These are phyloP conservation scores for Mesaphorura yosii DNA, from an alignment of 1,140 invertebrate species.

Conservation along the genomic window DNA sequence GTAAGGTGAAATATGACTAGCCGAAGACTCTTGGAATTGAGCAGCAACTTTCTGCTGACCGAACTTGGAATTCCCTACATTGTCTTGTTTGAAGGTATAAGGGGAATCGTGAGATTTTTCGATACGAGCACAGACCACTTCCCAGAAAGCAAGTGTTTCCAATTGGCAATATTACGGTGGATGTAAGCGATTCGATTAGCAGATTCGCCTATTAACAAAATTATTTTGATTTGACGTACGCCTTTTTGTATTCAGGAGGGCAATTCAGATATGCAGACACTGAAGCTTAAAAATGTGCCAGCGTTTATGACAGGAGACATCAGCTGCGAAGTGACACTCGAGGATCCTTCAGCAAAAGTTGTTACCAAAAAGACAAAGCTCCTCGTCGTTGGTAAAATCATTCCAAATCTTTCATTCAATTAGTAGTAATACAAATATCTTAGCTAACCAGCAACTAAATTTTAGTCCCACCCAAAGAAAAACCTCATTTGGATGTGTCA, in stretches of 20 bases:
- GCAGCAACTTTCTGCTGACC: too few species aligned
- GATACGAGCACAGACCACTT: too few species aligned
- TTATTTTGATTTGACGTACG: background rate
- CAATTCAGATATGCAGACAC: conserved; percentile 19
- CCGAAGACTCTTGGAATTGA: too few species aligned
- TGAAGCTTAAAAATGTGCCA: conserved; percentile 20
- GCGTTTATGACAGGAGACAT: conserved; percentile 18
- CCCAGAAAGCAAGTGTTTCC: conserved; percentile 44
- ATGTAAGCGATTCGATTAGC: too few species aligned
- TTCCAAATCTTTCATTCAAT: background rate
- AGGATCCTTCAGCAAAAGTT: conserved; percentile 6
- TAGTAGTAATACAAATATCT: background rate
- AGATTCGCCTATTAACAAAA: background rate
- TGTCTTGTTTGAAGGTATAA: conserved; percentile 48
- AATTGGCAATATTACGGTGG: conserved; percentile 41
- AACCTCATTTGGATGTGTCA: background rate
- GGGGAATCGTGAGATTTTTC: conserved; percentile 52
- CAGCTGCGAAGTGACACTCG: conserved; percentile 23
- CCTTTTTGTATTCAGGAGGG: conserved; percentile 16
- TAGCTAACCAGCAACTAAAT: background rate
- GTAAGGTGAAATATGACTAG: too few species aligned
- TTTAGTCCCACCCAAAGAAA: conserved; percentile 9
- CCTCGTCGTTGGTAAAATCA: conserved; percentile 19
- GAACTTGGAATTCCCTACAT: too few species aligned
- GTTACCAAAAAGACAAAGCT: conserved; percentile 5